Evolutionary conservation across 2,888 invertebrate species (phyloP), one percentile per base, ranked within the genome.

Genomic region (Platycheirus rosarum): DNA sequence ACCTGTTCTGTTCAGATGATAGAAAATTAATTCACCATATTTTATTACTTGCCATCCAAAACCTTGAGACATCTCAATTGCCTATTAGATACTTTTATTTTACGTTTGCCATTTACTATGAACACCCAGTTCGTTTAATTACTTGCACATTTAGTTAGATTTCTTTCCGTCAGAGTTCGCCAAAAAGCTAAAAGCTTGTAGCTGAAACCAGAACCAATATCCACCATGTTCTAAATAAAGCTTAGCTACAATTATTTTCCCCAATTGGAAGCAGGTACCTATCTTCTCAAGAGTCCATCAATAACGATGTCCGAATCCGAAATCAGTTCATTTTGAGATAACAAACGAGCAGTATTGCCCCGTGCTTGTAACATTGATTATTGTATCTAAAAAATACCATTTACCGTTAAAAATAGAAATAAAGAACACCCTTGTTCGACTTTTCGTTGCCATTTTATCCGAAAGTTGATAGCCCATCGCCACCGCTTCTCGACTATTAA

Each of bases 281-380:
- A 69, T 75, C 75, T 57, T 57, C 23, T 70, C 62, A 49, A 71
- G 66, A 76, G 80, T 76, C 66, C 71, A 76, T 62, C 65, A 80
- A n/a, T 13, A 55, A 70, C 65, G 53, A 76, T 76, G 76, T 80
- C 80, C 70, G 76, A 71, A 76, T 80, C 80, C 65, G 76, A 71
- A 76, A 66, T 82, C 76, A 82, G 80, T 82, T 60, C 71, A 77
- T 48, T 71, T 76, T 53, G 66, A 82, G 76, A 82, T 82, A 82
- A 76, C 66, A 42, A 40, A 8, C 48, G 11, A 62, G 42, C 26
- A 62, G 29, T 37, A 20, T 66, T 70, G 66, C 42, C 42, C 42
- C 66, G 76, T 60, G 16, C 37, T 46, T 11, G 46, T 16, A n/a
- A 6, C 26, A 5, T 57, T 23, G 1, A 32, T 6, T 23, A 44